These are phyloP conservation scores for Sphenopsis melanotis DNA, from an alignment of 2,797 vertebrate species.

Conservation along the genomic window DNA sequence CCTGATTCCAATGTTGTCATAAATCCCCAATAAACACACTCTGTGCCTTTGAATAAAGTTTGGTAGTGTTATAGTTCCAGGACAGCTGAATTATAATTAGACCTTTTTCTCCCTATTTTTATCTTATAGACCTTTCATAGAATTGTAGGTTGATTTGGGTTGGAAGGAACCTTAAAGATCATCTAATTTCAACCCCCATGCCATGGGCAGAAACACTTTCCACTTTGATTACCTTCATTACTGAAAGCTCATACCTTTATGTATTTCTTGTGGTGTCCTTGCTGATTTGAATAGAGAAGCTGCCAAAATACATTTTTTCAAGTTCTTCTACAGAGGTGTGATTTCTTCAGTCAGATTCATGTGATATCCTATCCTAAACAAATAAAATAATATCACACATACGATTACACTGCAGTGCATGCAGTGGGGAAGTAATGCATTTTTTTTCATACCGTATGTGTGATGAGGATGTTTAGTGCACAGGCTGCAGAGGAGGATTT, in stretches of 20 bases:
- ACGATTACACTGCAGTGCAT: neutral
- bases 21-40: conserved; percentile 4
- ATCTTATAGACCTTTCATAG: neutral
- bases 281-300: neutral
- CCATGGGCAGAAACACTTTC: neutral
- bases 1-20: conserved; percentile 4
- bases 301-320: neutral
- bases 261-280: neutral
- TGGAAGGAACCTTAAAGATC: neutral
- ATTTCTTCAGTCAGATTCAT: neutral
- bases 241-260: neutral
- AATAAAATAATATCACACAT: neutral
- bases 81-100: neutral
- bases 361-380: neutral
- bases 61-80: neutral
- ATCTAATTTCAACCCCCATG: neutral
- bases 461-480: neutral
- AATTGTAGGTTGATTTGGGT: neutral
- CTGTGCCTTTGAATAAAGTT: neutral
- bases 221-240: neutral
- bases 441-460: neutral
- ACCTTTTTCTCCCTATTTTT: neutral
- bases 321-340: neutral
- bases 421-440: neutral
- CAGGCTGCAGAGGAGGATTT: neutral